Percentiles rank a stretch among this genome's conserved stretches.
These are phyloP conservation scores for Eudyptes chrysolophus DNA, from an alignment of 2,113 vertebrate species.

Conservation along the genomic window DNA sequence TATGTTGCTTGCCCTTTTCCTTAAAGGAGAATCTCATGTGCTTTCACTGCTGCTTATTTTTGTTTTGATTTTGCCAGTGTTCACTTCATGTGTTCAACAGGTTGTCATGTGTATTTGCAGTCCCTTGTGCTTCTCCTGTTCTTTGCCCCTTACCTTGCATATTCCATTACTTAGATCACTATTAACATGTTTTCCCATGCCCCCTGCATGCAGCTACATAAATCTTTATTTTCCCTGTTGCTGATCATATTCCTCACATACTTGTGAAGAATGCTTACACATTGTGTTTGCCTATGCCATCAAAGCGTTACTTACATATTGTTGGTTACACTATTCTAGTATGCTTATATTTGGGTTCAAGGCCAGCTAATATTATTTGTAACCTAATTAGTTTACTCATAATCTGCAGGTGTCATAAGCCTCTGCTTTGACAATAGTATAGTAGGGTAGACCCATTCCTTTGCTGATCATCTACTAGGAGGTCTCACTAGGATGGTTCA, in stretches of 20 bases:
- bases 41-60: background rate
- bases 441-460: background rate
- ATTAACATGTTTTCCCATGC: background rate
- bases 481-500: background rate
- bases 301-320: background rate
- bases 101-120: background rate
- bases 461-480: background rate
- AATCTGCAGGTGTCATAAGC: background rate
- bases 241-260: background rate
- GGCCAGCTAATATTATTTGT: background rate
- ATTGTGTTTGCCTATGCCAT: background rate
- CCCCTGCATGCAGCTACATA: background rate
- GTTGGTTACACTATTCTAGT: background rate
- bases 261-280: background rate
- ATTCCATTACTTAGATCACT: background rate
- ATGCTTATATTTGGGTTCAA: background rate
- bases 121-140: background rate
- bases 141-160: background rate
- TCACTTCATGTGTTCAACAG: background rate
- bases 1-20: background rate
- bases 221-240: background rate
- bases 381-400: background rate
- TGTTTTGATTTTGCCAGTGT: background rate
- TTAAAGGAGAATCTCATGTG: background rate
- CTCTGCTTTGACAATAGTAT: background rate